These are phyloP conservation scores for Callosobruchus maculatus DNA, from an alignment of 2,888 invertebrate species.

Conservation along the genomic window DNA sequence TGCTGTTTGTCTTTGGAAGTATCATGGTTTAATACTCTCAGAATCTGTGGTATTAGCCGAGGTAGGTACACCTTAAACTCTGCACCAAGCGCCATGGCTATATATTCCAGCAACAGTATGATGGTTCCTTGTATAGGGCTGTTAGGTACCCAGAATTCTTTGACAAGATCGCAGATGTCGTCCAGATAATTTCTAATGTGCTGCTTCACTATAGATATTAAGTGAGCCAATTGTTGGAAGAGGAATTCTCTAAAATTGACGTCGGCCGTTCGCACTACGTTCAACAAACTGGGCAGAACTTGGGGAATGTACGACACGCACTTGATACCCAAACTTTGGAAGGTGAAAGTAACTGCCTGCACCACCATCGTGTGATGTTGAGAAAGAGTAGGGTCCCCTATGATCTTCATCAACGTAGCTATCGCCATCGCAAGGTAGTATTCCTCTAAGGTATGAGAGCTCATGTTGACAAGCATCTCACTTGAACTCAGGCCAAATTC, in stretches of 20 bases:
- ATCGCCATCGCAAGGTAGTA: conserved; percentile 98
- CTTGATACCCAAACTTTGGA: conserved; percentile 91
- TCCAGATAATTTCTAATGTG: conserved; percentile 95
- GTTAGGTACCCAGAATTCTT: conserved; percentile 89
- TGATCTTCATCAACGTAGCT: conserved; percentile 91
- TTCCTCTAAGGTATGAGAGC: conserved; percentile 81
- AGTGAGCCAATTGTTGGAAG: conserved; percentile 88
- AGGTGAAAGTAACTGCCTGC: conserved; percentile 95
- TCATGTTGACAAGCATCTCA: conserved; percentile 94
- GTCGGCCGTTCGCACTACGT: conserved; percentile 87
- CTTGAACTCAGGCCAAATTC: conserved; percentile 77
- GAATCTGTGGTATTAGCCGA: conserved; percentile 85
- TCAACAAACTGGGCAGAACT: conserved; percentile 79
- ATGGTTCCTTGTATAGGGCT: conserved; percentile 80
- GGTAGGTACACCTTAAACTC: conserved; percentile 96
- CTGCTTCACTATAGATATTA: conserved; percentile 94
- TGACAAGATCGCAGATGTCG: conserved; percentile 89
- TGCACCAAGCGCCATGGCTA: conserved; percentile 90
- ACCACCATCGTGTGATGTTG: conserved; percentile 96
- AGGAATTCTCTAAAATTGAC: conserved; percentile 87
- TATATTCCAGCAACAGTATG: conserved; percentile 87
- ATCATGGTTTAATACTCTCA: conserved; percentile 89
- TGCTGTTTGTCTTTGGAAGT: conserved; percentile 79
- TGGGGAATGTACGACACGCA: conserved; percentile 91
- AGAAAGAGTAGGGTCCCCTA: conserved; percentile 86